Evolutionary conservation across 2,113 vertebrate genomes (phyloP).

Genomic region (Empidonax alnorum): DNA sequence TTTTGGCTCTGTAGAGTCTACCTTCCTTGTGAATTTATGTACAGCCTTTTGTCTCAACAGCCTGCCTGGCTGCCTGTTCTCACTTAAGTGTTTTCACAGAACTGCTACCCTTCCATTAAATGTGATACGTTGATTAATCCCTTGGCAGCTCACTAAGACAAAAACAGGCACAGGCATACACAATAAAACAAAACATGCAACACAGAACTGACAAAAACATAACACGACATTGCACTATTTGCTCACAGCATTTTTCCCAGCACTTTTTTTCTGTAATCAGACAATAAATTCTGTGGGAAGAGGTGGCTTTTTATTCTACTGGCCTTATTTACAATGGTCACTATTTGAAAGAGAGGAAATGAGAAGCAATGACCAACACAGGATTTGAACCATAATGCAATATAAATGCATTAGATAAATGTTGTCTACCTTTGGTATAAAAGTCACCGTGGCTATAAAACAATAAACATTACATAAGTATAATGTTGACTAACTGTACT

Average conservation of each 20-base stretch:
- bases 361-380: background rate
- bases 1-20: background rate
- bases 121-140: background rate
- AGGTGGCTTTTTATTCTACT: background rate
- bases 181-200: background rate
- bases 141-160: background rate
- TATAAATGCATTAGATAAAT: background rate
- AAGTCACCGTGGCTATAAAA: background rate
- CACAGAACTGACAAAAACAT: background rate
- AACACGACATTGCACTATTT: background rate
- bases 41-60: background rate
- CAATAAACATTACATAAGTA: background rate
- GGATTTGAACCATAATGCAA: background rate
- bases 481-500: background rate
- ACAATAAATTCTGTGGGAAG: background rate
- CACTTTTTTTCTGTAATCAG: background rate
- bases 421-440: background rate
- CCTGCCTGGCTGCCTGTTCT: background rate
- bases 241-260: background rate
- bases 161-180: background rate
- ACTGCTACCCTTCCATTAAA: background rate
- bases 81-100: background rate
- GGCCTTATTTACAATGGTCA: background rate
- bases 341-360: background rate
- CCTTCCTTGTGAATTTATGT: background rate